These are phyloP conservation scores for Clanis bilineata DNA, from an alignment of 2,888 invertebrate species.

Conservation along the genomic window DNA sequence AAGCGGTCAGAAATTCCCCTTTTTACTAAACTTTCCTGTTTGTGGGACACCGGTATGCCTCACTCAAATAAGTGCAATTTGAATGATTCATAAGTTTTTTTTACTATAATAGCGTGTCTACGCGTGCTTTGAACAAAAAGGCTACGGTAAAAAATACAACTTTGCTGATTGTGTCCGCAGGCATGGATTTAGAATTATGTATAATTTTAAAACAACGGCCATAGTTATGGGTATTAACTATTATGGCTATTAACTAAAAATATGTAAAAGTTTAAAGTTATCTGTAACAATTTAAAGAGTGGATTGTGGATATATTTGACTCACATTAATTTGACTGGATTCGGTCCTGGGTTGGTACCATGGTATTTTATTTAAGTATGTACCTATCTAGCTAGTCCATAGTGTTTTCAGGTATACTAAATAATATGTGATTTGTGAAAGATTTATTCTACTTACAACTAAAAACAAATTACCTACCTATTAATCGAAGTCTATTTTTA, in stretches of 20 bases:
- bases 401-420: too few species aligned
- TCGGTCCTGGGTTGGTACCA: not conserved
- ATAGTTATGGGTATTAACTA: not conserved
- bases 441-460: too few species aligned
- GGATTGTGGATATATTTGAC: not conserved
- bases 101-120: slow-evolving; percentile 30
- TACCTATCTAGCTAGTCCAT: too few species aligned
- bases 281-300: not conserved
- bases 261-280: not conserved
- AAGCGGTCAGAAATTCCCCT: not conserved
- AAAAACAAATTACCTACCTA: too few species aligned
- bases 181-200: not conserved
- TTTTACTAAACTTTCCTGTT: slow-evolving; percentile 6
- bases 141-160: not conserved
- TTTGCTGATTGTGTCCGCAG: not conserved
- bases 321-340: not conserved
- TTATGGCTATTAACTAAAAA: not conserved
- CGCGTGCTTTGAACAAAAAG: slow-evolving; percentile 14
- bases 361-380: too few species aligned
- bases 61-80: slow-evolving; percentile 25
- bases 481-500: too few species aligned
- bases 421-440: too few species aligned
- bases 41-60: not conserved
- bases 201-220: not conserved
- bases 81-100: slow-evolving; percentile 57